These are phyloP conservation scores for Apamea anceps DNA, from an alignment of 2,888 invertebrate genomes.

Conservation along the genomic window DNA sequence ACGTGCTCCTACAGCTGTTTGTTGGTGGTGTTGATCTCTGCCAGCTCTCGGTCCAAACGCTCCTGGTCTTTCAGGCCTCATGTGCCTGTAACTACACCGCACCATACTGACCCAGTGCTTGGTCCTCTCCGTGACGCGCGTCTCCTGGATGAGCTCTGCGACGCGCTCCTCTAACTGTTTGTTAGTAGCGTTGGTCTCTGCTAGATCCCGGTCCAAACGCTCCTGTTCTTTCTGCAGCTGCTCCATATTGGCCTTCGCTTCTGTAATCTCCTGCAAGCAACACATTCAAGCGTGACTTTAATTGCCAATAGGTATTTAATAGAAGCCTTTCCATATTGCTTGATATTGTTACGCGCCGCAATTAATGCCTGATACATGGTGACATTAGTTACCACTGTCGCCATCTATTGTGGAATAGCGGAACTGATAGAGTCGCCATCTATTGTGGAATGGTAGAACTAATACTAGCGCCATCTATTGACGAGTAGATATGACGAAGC, in stretches of 20 bases:
- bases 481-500: too few relatives aligned
- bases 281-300: background rate
- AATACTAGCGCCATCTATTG: too few relatives aligned
- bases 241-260: slow-evolving; percentile 77
- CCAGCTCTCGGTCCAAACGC: slow-evolving; percentile 77
- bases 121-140: slow-evolving; percentile 77
- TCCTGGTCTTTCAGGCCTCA: slow-evolving; percentile 74
- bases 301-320: background rate
- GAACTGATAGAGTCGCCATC: too few relatives aligned
- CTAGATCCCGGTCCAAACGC: slow-evolving; percentile 77
- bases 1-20: slow-evolving; percentile 82
- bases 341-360: too few relatives aligned
- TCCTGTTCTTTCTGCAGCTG: slow-evolving; percentile 78
- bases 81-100: background rate
- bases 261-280: slow-evolving; percentile 78
- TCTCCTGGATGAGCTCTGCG: slow-evolving; percentile 80
- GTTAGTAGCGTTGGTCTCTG: slow-evolving; percentile 75
- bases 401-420: too few relatives aligned
- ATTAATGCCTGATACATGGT: too few relatives aligned
- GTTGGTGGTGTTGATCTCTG: slow-evolving; percentile 75
- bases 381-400: too few relatives aligned
- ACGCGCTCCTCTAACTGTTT: slow-evolving; percentile 82
- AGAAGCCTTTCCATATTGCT: background rate
- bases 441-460: too few relatives aligned
- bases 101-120: slow-evolving; percentile 83